These are phyloP conservation scores for Pedionomus torquatus DNA, from an alignment of 2,113 vertebrate genomes.

Conservation along the genomic window DNA sequence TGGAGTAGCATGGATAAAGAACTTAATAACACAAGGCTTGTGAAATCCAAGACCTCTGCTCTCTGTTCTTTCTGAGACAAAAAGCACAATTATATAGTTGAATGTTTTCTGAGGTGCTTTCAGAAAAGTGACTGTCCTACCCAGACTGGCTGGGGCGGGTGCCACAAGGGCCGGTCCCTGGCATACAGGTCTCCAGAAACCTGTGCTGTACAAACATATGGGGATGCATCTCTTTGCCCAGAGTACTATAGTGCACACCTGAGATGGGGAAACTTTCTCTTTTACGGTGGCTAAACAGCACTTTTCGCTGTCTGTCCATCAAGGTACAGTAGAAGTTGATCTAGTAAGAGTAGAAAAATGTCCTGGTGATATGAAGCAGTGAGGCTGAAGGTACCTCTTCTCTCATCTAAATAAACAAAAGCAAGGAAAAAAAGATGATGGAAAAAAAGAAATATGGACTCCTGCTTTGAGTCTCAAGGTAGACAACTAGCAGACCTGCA, in stretches of 20 bases:
- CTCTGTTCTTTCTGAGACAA: neutral
- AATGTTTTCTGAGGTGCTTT: neutral
- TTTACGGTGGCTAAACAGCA: neutral
- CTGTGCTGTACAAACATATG: neutral
- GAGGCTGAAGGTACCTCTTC: neutral
- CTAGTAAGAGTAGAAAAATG: neutral
- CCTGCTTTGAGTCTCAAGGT: neutral
- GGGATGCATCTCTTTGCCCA: neutral
- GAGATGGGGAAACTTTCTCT: neutral
- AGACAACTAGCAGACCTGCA: neutral
- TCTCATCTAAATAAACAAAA: neutral
- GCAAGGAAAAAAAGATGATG: neutral
- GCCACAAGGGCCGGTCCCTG: neutral
- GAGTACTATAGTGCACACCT: neutral
- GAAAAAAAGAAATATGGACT: neutral
- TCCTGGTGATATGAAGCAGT: neutral
- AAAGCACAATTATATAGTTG: neutral
- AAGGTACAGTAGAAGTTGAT: neutral
- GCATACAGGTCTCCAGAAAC: rapidly evolving
- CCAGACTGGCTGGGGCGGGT: rapidly evolving
- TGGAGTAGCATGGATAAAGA: neutral
- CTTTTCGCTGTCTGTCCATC: neutral
- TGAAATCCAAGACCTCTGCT: neutral
- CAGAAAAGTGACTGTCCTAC: rapidly evolving
- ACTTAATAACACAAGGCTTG: neutral